Percentiles rank a stretch among this genome's conserved stretches.
phyloP scores from a whole-genome alignment of 2,797 vertebrate genomes.

The Diplodus sargus region DNA sequence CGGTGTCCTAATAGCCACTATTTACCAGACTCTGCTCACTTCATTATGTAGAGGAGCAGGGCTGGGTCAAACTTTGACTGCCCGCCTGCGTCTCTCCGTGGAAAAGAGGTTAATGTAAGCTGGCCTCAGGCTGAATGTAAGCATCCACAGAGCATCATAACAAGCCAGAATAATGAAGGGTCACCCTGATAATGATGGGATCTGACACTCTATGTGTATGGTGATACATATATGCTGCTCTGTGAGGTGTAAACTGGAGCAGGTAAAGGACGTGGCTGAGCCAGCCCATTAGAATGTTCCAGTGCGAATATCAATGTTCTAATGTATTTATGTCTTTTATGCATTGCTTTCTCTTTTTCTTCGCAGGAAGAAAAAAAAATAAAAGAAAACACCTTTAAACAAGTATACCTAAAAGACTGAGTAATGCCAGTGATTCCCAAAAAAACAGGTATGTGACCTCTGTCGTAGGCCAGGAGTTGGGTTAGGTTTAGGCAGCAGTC shows the following conservation, averaged over 20 bases:
- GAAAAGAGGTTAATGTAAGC: slow-evolving; percentile 60
- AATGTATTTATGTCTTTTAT: background rate
- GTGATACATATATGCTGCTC: slow-evolving; percentile 17
- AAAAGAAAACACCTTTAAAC: background rate
- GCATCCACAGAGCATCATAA: slow-evolving; percentile 53
- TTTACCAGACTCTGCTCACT: background rate
- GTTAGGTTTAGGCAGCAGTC: too few relatives aligned
- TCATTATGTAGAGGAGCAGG: slow-evolving; percentile 15
- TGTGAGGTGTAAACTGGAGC: slow-evolving; percentile 36
- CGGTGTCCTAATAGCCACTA: background rate
- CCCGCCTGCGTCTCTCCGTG: background rate
- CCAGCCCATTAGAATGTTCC: background rate
- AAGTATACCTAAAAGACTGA: too few relatives aligned
- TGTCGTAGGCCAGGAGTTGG: too few relatives aligned
- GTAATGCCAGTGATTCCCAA: too few relatives aligned
- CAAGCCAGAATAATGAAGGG: slow-evolving; percentile 40
- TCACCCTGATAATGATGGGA: slow-evolving; percentile 44
- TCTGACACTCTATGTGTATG: slow-evolving; percentile 23
- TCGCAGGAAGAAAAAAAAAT: background rate
- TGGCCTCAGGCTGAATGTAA: slow-evolving; percentile 50
- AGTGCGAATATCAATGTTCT: background rate
- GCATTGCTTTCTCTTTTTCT: background rate
- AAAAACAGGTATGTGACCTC: too few relatives aligned
- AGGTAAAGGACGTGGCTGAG: background rate
- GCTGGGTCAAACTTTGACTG: slow-evolving; percentile 23